Evolutionary conservation across 2,113 vertebrate genomes (phyloP), one percentile per base, ranked within the genome.

Genomic region (Clarias magur): DNA sequence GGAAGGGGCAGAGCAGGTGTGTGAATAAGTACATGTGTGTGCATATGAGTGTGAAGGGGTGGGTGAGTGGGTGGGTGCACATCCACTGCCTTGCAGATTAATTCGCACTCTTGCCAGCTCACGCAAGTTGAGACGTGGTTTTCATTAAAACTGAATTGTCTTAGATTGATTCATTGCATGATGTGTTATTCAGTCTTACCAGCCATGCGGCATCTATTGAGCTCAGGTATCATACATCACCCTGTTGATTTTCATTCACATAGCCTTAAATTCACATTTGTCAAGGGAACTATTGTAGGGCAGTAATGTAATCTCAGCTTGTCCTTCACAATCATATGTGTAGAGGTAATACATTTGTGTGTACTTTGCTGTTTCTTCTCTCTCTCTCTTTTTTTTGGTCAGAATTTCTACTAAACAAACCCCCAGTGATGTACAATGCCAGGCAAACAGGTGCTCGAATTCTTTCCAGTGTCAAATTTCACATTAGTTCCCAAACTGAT

Each of bases 1-100:
- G 13, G 85, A 86, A 91, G 16, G 89, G 89, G 88, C 91, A 88
- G 91, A 91, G 92, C 92, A 92, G 92, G 91, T 91, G 92, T 91
- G 88, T 84, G 90, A 91, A 79, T 68, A 88, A 79, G 84, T 87
- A 82, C 86, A 89, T 86, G 89, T 83, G 81, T 86, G 53, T 87
- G 72, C 87, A 75, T 76, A 73, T 87, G 89, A 89, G 56, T 19
- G n/a, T 82, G 83, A 73, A 87, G 72, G 82, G 19, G 53, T 79
- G 34, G 25, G 17, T 38, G 80, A 85, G 25, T 76, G 87, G 88
- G 86, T 86, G 86, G 78, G 87, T 80, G 73, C 12, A 53, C 5
- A 38, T 78, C 19, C 27, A 23, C 72, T 70, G 59, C 68, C n/a
- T 57, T 54, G 10, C 59, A 90, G 76, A 89, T 89, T 83, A 88